These are phyloP conservation scores for Haliclystus octoradiatus DNA, from an alignment of 30 jellyfish, hydroid and myxozoan species.

Conservation along the genomic window DNA sequence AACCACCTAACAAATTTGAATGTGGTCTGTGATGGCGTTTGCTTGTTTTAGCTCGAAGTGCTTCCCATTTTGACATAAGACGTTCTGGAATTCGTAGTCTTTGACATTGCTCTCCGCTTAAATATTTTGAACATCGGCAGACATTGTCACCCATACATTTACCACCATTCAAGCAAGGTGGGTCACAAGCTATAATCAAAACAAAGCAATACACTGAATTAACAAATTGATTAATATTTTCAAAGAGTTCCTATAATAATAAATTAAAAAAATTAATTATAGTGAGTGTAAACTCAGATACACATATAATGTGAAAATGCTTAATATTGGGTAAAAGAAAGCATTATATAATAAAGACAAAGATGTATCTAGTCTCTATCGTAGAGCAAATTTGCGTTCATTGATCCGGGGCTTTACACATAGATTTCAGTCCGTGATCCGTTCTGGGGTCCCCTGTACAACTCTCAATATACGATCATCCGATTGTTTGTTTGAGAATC, in stretches of 20 bases:
- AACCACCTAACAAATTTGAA: neutral
- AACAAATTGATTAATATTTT: neutral
- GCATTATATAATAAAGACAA: too few species aligned
- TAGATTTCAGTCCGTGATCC: too few species aligned
- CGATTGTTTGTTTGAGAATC: too few species aligned
- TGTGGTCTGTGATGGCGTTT: neutral
- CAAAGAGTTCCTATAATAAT: neutral
- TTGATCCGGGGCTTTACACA: too few species aligned
- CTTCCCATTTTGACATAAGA: neutral
- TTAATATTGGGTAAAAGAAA: too few species aligned
- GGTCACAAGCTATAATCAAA: slow-evolving; percentile 37
- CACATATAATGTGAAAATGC: too few species aligned
- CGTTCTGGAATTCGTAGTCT: neutral
- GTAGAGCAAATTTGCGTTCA: too few species aligned
- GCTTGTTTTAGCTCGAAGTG: neutral
- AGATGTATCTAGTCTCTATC: too few species aligned
- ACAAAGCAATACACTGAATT: neutral
- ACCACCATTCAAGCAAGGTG: slow-evolving; percentile 90
- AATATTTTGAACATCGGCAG: slow-evolving; percentile 67
- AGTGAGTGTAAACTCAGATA: too few species aligned
- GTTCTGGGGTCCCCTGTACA: too few species aligned
- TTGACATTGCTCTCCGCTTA: slow-evolving; percentile 70
- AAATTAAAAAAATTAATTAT: too few species aligned
- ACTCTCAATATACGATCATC: too few species aligned
- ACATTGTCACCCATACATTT: slow-evolving; percentile 51